A percentile compares a stretch with the other conserved stretches of the same genome.
Evolutionary conservation across 2,888 invertebrate species (phyloP).

Genomic region (Myathropa florea): DNA sequence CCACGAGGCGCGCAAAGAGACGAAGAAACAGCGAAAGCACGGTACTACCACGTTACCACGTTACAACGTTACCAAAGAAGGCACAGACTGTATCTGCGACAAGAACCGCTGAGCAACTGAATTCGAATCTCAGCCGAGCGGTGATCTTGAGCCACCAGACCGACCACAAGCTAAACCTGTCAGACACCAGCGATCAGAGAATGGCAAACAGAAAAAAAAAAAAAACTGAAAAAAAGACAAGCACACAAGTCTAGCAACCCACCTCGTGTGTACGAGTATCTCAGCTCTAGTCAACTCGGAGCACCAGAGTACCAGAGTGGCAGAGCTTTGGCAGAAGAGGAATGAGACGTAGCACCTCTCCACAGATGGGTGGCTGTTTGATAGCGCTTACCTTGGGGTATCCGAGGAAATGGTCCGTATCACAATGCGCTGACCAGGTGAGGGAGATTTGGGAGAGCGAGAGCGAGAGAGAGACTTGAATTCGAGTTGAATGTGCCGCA

Average conservation of each 20-base stretch:
- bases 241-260: conserved; percentile 18
- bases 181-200: conserved; percentile 31
- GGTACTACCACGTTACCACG: too few species aligned
- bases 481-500: neutral
- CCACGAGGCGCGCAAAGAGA: conserved; percentile 8
- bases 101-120: conserved; percentile 68
- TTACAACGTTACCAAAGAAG: neutral
- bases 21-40: neutral
- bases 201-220: neutral
- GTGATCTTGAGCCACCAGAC: conserved; percentile 60
- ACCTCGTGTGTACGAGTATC: neutral
- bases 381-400: conserved; percentile 1
- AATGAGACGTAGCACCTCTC: neutral
- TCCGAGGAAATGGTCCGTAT: conserved; percentile 37
- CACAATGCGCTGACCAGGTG: conserved; percentile 2
- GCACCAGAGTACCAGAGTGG: too few species aligned
- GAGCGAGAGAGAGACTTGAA: neutral
- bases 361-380: conserved; percentile 24
- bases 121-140: conserved; percentile 58
- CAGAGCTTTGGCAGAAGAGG: neutral
- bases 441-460: neutral
- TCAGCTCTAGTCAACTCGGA: too few species aligned
- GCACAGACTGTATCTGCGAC: conserved; percentile 40
- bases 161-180: conserved; percentile 58
- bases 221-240: neutral